These are phyloP conservation scores for Coelopa pilipes DNA, from an alignment of 2,888 invertebrate genomes.

Conservation along the genomic window DNA sequence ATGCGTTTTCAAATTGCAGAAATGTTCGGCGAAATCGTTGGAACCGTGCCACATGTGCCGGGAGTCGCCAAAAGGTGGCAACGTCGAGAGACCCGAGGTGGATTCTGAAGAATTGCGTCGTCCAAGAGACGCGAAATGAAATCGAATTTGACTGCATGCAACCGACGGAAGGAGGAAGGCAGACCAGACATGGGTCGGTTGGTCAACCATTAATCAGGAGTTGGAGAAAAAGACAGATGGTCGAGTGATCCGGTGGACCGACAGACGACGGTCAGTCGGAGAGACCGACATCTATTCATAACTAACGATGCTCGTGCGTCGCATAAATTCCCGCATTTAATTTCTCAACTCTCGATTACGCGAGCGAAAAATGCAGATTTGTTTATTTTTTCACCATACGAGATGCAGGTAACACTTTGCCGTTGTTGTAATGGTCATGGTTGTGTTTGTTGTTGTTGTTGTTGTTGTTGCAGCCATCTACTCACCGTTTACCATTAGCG, in stretches of 20 bases:
- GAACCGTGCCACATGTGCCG: conserved; percentile 31
- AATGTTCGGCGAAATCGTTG: conserved; percentile 9
- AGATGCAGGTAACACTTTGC: neutral
- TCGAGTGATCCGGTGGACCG: neutral
- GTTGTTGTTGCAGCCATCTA: conserved; percentile 6
- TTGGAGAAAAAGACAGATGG: neutral
- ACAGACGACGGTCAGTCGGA: no score
- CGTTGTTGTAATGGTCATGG: neutral
- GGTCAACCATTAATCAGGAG: neutral
- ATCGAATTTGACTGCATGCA: neutral
- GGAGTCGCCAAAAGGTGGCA: neutral
- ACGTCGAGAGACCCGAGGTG: no score
- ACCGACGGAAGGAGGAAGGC: neutral
- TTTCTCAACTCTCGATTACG: neutral
- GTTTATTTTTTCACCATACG: neutral
- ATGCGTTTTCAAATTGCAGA: conserved; percentile 4
- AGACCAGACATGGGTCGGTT: neutral
- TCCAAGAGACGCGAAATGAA: neutral
- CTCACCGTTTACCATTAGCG: conserved; percentile 22
- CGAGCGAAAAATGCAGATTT: neutral
- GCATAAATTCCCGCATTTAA: conserved; percentile 20
- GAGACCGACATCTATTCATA: no score
- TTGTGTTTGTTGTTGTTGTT: neutral
- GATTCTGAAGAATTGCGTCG: no score
- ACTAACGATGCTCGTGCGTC: neutral